phyloP scores from a whole-genome alignment of 1,140 invertebrate genomes.

The Dryas iulia region DNA sequence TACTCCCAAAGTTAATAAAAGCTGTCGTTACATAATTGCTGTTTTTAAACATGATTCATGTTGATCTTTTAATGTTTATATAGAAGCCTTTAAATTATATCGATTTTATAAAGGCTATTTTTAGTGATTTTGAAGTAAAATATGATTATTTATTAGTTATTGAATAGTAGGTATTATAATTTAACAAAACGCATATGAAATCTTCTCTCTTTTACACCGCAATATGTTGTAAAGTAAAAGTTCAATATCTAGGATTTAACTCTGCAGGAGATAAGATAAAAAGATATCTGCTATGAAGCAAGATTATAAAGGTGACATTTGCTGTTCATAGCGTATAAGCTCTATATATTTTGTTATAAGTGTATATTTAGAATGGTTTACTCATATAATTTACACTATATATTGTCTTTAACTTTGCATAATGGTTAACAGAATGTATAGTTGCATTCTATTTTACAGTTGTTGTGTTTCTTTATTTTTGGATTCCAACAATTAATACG shows the following conservation, averaged over 20 bases:
- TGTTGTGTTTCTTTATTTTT: no score
- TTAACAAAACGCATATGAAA: background rate
- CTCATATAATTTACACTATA: no score
- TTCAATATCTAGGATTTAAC: background rate
- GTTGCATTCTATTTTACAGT: no score
- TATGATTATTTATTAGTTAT: background rate
- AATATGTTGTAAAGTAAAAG: background rate
- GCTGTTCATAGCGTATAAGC: background rate
- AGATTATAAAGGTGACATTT: conserved; percentile 1
- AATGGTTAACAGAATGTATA: no score
- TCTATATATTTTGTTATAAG: background rate
- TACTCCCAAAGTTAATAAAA: background rate
- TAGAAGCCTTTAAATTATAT: background rate
- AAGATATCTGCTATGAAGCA: background rate
- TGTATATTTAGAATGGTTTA: no score
- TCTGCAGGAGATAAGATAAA: background rate
- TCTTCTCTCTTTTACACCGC: background rate
- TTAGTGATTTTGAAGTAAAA: background rate
- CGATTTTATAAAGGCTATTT: background rate
- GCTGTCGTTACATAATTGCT: background rate
- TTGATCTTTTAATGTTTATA: background rate
- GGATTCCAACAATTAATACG: no score
- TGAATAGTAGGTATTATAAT: no score
- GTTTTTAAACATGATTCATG: background rate
- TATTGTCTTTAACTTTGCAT: no score